A percentile compares a stretch with the other conserved stretches of the same genome.
Conservation (phyloP, 2,888 invertebrate genomes). For the Trichogramma dendrolimi region DNA sequence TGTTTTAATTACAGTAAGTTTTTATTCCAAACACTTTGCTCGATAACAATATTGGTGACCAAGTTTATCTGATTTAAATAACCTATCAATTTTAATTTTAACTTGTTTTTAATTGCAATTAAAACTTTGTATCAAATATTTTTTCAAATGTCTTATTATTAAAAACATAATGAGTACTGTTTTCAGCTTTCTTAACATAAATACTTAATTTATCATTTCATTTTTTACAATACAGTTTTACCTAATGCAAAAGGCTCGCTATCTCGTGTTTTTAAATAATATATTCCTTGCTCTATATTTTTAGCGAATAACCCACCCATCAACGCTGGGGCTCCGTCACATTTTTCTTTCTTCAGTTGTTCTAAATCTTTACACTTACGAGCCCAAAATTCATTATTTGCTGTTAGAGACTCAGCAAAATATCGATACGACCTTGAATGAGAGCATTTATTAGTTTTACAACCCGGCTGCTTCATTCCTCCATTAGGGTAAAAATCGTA, state of each 20-base stretch:
- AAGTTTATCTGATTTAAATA: too few relatives aligned
- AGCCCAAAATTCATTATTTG: conserved; percentile 25
- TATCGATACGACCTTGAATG: conserved; percentile 35
- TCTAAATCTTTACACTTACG: conserved; percentile 22
- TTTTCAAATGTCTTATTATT: not conserved
- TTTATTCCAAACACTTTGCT: too few relatives aligned
- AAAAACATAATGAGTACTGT: not conserved
- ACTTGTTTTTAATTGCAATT: too few relatives aligned
- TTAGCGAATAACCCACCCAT: conserved; percentile 26
- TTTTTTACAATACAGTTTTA: not conserved
- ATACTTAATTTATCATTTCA: not conserved
- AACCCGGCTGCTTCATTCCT: conserved; percentile 43
- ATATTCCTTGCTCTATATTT: conserved; percentile 31
- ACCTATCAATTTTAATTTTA: too few relatives aligned
- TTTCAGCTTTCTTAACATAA: not conserved
- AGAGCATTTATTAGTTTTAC: conserved; percentile 33
- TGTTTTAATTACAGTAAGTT: too few relatives aligned
- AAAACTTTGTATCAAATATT: not conserved
- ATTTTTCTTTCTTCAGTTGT: conserved; percentile 16
- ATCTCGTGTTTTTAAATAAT: conserved; percentile 35
- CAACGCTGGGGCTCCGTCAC: conserved; percentile 13
- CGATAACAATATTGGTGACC: too few relatives aligned
- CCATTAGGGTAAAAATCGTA: conserved; percentile 51
- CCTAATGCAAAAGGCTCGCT: conserved; percentile 36
- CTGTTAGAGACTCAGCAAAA: conserved; percentile 38